Base-by-base conservation (phyloP, 1,140 invertebrate species). In the Hypothenemus hampei region DNA sequence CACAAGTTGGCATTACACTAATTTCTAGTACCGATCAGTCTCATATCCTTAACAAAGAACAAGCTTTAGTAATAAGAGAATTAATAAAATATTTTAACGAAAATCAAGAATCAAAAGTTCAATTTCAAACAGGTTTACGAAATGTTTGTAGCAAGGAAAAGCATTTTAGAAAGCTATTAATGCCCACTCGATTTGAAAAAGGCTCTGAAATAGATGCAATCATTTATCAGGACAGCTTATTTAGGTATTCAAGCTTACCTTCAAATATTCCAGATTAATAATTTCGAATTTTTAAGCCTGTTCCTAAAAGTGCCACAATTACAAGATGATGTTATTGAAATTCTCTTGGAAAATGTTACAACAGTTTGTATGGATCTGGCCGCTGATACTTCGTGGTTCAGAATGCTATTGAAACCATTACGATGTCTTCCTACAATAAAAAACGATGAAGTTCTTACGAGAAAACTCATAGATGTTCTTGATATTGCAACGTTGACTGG, bases 301-400 rank as follows among this genome's bases (percentile, higher is more conserved):
- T 72, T 77, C 37, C 55, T 77, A 0, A 74, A 72, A 65, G 69
- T 76, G 13, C 63, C 69, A 39, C 65, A 61, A 24, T 39, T 77
- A 24, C 73, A 74, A 31, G 64, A 70, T 18, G 60, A 69, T 4
- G 67, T 74, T 15, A 57, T 75, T 7, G 67, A 73, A 4, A 58
- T 76, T 11, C 50, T 77, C 7, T 54, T 75, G 3, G 65, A 70
- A 16, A 67, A 67, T 61, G 65, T 75, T 40, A 71, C 69, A 11
- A 60, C 65, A 50, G 51, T 65, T 50, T 41, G 51, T 15, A 39
- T 40, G 5, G 50, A 58, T 20, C 29, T 52, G 36, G n/a, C 33
- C 3, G 21, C 33, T 8, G 63, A 69, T 36, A 57, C 57, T 7
- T 54, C 60, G 16, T 58, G 47, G 51, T 41, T 69, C 15, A 47